Evolutionary conservation across 2,113 vertebrate species (phyloP).

Genomic region (Mormyrus iriodes): DNA sequence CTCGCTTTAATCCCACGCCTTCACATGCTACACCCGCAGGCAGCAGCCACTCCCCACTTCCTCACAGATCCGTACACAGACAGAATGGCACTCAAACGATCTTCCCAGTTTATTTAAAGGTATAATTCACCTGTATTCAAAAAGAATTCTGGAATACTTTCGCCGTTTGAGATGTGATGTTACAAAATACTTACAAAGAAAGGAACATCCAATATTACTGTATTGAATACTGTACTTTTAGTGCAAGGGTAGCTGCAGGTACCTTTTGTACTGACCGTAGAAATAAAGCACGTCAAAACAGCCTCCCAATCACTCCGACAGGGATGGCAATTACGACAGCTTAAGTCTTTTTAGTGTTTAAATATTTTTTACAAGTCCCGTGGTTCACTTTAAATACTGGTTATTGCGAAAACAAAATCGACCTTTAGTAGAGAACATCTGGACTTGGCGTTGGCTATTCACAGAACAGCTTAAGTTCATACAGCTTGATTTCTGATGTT

Average conservation of each 20-base stretch:
- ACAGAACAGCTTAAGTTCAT: constrained; percentile 2
- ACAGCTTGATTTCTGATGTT: neutral
- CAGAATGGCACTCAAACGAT: neutral
- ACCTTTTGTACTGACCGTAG: constrained; percentile 9
- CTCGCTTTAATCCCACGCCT: neutral
- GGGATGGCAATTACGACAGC: neutral
- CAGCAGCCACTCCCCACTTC: neutral
- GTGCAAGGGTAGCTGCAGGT: constrained; percentile 35
- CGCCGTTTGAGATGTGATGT: constrained; percentile 21
- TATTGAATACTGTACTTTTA: constrained; percentile 38
- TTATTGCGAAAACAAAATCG: constrained; percentile 1
- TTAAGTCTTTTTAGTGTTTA: constrained; percentile 44
- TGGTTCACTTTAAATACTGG: constrained; percentile 47
- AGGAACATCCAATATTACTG: constrained; percentile 16
- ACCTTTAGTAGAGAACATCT: constrained; percentile 34
- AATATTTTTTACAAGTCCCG: constrained; percentile 28
- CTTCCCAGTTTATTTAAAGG: constrained; percentile 18
- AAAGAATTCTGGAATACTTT: constrained; percentile 18
- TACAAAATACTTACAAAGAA: constrained; percentile 22
- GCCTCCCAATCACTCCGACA: neutral
- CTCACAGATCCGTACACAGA: constrained; percentile 5
- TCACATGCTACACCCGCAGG: neutral
- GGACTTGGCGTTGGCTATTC: constrained; percentile 8
- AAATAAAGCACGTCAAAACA: constrained; percentile 15
- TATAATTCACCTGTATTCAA: constrained; percentile 19